phyloP scores from a whole-genome alignment of 2,888 invertebrate species.

The Aricia artaxerxes region DNA sequence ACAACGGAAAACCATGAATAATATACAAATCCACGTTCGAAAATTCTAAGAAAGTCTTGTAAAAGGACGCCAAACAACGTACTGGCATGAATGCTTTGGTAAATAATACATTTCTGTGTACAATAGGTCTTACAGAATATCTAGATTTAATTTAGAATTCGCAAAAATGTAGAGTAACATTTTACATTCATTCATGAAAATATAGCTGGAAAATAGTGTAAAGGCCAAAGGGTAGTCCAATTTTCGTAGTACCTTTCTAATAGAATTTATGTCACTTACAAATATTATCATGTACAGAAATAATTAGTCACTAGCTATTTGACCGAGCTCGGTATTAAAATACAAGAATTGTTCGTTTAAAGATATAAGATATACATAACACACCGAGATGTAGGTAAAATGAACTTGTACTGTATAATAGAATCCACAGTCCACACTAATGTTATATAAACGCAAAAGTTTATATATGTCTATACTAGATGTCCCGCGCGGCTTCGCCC shows the following conservation, averaged over 20 bases:
- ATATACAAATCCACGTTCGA: background rate
- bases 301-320: too few relatives aligned
- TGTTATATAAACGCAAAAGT: too few relatives aligned
- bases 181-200: background rate
- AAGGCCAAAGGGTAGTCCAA: background rate
- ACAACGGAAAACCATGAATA: background rate
- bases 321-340: too few relatives aligned
- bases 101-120: background rate
- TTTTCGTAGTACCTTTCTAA: background rate
- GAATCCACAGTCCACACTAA: too few relatives aligned
- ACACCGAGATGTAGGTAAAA: too few relatives aligned
- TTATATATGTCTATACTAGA: too few relatives aligned
- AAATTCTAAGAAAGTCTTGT: background rate
- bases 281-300: too few relatives aligned
- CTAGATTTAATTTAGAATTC: background rate
- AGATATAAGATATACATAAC: too few relatives aligned
- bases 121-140: background rate
- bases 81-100: background rate
- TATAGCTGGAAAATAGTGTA: background rate
- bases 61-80: slow-evolving; percentile 1
- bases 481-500: too few relatives aligned
- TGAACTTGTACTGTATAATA: too few relatives aligned
- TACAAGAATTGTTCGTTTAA: too few relatives aligned
- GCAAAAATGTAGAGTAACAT: background rate
- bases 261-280: background rate